Evolutionary conservation across 1,140 invertebrate species (phyloP).

Genomic region (Hylaeus anthracinus): DNA sequence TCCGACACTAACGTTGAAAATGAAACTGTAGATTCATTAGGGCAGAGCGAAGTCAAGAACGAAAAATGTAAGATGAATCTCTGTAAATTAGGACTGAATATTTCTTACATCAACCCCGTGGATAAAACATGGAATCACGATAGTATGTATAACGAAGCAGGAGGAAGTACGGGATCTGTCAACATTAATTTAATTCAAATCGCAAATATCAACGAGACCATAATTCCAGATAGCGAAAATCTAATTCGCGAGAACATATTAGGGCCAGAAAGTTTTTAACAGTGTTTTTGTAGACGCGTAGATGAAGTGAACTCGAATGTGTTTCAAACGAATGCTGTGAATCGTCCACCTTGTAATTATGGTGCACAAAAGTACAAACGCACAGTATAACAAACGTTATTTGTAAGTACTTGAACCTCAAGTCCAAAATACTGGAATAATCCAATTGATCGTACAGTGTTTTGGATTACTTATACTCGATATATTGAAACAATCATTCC

Average conservation of each 20-base stretch:
- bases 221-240: slow-evolving; percentile 7
- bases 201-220: neutral
- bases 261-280: slow-evolving; percentile 52
- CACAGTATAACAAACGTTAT: neutral
- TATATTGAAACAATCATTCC: slow-evolving; percentile 14
- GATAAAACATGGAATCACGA: neutral
- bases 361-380: slow-evolving; percentile 1
- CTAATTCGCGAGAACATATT: slow-evolving; percentile 51
- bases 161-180: neutral
- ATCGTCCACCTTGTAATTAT: neutral
- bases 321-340: neutral
- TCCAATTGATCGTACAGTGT: neutral
- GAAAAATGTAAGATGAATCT: slow-evolving; percentile 15
- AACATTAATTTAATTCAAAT: slow-evolving; percentile 1
- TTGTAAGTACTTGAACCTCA: slow-evolving; percentile 4
- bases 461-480: neutral
- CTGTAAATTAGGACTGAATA: slow-evolving; percentile 24
- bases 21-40: neutral
- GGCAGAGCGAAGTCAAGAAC: neutral
- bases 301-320: neutral
- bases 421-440: neutral
- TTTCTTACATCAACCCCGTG: neutral
- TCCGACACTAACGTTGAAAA: neutral
- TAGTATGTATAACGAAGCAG: neutral
- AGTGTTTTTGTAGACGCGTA: neutral